Percentiles rank a stretch among this genome's conserved stretches.
Evolutionary conservation across 1,140 invertebrate genomes (phyloP).

Genomic region (Dreissena rostriformis): DNA sequence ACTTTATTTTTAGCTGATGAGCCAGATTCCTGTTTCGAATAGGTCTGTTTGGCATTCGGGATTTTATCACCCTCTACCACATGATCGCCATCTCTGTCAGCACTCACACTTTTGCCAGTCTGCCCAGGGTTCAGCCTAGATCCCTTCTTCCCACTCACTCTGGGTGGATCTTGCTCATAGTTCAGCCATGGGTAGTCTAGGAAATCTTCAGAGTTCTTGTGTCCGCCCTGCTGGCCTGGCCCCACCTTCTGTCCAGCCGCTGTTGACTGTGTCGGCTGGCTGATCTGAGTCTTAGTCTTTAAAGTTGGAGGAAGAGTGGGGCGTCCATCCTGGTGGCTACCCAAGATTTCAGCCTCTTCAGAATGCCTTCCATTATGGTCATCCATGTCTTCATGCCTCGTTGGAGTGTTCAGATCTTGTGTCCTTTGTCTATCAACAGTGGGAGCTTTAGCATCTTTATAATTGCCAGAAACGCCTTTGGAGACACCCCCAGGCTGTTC

Average conservation of each 20-base stretch:
- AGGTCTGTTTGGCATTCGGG: too few relatives aligned
- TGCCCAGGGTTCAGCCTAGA: not conserved
- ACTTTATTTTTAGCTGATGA: too few relatives aligned
- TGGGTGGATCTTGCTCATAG: constrained; percentile 43
- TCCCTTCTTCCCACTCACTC: constrained; percentile 50
- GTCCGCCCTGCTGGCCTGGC: not conserved
- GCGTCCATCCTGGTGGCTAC: not conserved
- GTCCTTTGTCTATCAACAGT: not conserved
- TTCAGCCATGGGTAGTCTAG: constrained; percentile 40
- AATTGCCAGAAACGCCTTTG: not conserved
- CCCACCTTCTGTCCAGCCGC: constrained; percentile 38
- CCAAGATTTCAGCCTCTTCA: not conserved
- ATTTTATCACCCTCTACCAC: not conserved
- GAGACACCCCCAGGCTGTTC: not conserved
- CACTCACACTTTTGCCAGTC: not conserved
- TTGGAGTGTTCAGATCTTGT: not conserved
- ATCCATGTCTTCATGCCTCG: constrained; percentile 9
- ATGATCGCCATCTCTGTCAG: not conserved
- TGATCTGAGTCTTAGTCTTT: constrained; percentile 46
- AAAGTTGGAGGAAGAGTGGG: constrained; percentile 36
- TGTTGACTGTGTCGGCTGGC: constrained; percentile 39
- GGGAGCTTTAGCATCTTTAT: not conserved
- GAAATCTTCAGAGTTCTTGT: constrained; percentile 28
- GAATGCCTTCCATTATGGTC: constrained; percentile 16
- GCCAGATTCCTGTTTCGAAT: too few relatives aligned